Base-by-base conservation (phyloP, 2,797 vertebrate species). In the Enteromius treurensis region DNA sequence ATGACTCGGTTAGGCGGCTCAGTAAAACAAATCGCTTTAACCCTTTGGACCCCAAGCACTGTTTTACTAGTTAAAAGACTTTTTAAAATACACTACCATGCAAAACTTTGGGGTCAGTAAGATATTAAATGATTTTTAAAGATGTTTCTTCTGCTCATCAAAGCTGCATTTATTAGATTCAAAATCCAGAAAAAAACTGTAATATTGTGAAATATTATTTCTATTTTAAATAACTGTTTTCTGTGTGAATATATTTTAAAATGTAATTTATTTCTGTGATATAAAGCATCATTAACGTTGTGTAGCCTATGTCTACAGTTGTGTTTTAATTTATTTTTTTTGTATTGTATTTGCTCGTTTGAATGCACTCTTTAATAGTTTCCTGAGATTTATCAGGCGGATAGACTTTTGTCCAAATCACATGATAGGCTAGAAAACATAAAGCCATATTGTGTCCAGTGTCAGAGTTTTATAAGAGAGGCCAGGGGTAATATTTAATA, bases 351-450 rank as follows among this genome's bases (percentile, higher is more conserved):
- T 11, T 4, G 4, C 14, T 17, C 2, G 0, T 26, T 29, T 70
- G 15, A 42, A 55, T 55, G 23, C 23, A 14, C 19, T 55, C n/a
- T n/a, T 74, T 2, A n/a, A 65, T 29, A 77, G 9, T 34, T 45
- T 49, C 19, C 19, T 32, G 40, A 3, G 3, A 26, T 58, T 37
- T 53, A 67, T n/a, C 21, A 47, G 5, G 21, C 42, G 34, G 23
- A n/a, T 34, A 78, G 55, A 29, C 45, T 68, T 4, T 40, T 34
- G 13, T 49, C 62, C 17, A 37, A 23, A 75, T 81, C 80, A 75
- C 45, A 65, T 51, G 80, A 51, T 7, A 11, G 26, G 21, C 29
- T 53, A 21, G 40, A 62, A 62, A 64, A 17, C 26, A 60, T 26
- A 64, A 47, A 64, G 9, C 4, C 14, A 26, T 47, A 64, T 64